Conservation (phyloP, 2,888 invertebrate genomes). For the Homarus gammarus region DNA sequence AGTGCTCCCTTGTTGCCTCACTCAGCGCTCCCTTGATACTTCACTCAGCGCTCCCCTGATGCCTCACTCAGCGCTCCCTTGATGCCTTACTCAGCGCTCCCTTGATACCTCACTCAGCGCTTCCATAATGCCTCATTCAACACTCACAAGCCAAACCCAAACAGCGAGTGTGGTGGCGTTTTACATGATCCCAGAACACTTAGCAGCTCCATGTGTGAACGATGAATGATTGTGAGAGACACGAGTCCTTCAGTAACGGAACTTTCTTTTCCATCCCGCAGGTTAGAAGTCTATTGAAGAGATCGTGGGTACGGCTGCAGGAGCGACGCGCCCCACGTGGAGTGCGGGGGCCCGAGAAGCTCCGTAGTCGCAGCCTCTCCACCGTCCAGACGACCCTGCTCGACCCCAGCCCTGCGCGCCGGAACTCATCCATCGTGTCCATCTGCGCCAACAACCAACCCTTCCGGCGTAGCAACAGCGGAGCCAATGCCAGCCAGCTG, state of each 20-base stretch:
- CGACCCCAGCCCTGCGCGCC: slow-evolving; percentile 12
- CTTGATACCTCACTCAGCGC: no score
- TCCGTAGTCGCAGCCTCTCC: slow-evolving; percentile 19
- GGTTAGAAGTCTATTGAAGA: slow-evolving; percentile 5
- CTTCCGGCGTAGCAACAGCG: slow-evolving; percentile 8
- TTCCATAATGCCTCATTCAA: no score
- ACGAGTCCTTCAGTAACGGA: neutral
- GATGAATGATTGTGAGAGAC: no score
- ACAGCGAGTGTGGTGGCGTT: no score
- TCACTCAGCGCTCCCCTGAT: no score
- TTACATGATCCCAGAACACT: no score
- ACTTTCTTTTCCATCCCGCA: neutral
- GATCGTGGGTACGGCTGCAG: slow-evolving; percentile 18
- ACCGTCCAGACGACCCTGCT: slow-evolving; percentile 32
- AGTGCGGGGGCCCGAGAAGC: neutral
- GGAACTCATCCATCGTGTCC: slow-evolving; percentile 34
- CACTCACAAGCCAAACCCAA: no score
- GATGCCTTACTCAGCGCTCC: no score
- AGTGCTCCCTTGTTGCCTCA: no score
- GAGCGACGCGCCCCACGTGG: slow-evolving; percentile 12
- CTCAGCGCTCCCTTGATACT: no score
- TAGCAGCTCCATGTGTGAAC: no score
- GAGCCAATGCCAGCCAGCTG: slow-evolving; percentile 11
- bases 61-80: no score
- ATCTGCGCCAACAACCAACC: slow-evolving; percentile 13